Base-by-base conservation (phyloP, 2,113 vertebrate genomes). In the Nestor notabilis region DNA sequence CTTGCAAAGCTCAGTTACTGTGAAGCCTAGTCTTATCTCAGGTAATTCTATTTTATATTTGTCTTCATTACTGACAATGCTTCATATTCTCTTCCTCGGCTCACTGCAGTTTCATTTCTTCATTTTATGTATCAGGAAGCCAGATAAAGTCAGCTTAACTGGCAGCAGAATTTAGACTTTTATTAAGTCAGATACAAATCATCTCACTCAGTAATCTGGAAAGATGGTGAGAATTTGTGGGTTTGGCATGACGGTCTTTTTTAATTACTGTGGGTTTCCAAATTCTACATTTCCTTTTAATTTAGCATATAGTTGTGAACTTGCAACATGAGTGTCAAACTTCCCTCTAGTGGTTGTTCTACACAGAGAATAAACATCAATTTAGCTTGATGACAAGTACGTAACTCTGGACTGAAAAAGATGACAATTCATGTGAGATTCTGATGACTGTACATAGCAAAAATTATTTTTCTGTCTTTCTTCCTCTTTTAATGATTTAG, bases 331-430 rank as follows among this genome's bases (percentile, higher is more conserved):
- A 78, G 60, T 93, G 94, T 96, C 92, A 72, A 97, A 91, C 96
- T 97, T 56, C 95, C 92, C 95, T 95, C 96, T 97, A 97, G 95
- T 95, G 92, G 90, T 65, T 94, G 90, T 44, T 93, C 80, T 84
- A 95, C 66, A 82, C 24, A 77, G 41, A 95, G 89, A 93, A 93
- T 91, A 96, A 97, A 92, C 61, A 93, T 87, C 75, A 55, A 75
- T 95, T 95, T 89, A 92, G 74, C 77, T 85, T 78, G 70, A 76
- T 90, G 83, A 76, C 65, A 92, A 92, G 47, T 89, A 82, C 91
- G 89, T 92, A 82, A 56, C 37, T 93, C 64, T 53, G 69, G 76
- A 60, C 80, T 58, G 27, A 78, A 82, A 90, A 76, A 70, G 29
- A 95, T 65, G 55, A 60, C 56, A 87, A 90, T 90, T 81, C 31